These are phyloP conservation scores for Opisthocomus hoazin DNA, from an alignment of 2,113 vertebrate genomes.

Conservation along the genomic window DNA sequence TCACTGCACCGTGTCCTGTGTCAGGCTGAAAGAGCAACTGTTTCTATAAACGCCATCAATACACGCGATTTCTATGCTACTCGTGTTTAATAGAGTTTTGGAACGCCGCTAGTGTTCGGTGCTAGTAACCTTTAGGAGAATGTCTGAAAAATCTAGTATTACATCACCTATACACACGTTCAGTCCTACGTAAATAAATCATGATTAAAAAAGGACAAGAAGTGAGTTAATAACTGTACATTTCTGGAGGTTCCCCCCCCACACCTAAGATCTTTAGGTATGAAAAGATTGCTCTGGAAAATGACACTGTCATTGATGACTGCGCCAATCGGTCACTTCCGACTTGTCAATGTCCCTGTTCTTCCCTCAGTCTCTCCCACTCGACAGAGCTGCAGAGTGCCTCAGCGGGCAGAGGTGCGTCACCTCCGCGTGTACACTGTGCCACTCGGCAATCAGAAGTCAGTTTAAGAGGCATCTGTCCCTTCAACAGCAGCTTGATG, in stretches of 20 bases:
- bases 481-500: background rate
- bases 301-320: background rate
- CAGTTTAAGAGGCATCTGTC: background rate
- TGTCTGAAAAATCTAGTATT: conserved; percentile 42
- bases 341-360: background rate
- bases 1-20: background rate
- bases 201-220: background rate
- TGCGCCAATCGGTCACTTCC: background rate
- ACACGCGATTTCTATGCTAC: background rate
- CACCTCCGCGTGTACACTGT: background rate
- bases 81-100: background rate
- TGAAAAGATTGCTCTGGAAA: background rate
- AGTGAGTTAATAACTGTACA: background rate
- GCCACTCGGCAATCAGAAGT: background rate
- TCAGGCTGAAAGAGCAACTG: conserved; percentile 10
- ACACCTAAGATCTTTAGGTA: background rate
- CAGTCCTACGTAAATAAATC: conserved; percentile 7
- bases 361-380: background rate
- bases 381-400: background rate
- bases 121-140: conserved; percentile 30
- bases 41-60: background rate
- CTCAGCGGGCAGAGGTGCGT: background rate
- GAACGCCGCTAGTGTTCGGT: background rate
- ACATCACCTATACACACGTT: background rate
- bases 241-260: background rate